Percentiles rank a stretch among this genome's conserved stretches.
These are phyloP conservation scores for Charanyca ferruginea DNA, from an alignment of 2,888 invertebrate species.

Conservation along the genomic window DNA sequence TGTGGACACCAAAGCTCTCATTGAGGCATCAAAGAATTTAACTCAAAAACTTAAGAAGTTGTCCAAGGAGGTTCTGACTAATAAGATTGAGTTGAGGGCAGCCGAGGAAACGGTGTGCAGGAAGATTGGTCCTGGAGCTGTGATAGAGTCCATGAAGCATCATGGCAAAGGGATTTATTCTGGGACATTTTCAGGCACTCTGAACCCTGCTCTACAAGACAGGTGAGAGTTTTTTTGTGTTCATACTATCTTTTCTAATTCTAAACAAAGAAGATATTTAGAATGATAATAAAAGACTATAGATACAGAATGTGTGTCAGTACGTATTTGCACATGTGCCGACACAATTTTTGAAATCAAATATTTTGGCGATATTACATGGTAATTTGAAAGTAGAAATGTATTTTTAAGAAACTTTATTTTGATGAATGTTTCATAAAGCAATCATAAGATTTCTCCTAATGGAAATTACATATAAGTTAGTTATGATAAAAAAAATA, in stretches of 20 bases:
- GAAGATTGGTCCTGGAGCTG: slow-evolving; percentile 92
- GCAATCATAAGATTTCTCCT: slow-evolving; percentile 41
- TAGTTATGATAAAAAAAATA: slow-evolving; percentile 29
- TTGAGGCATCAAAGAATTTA: slow-evolving; percentile 97
- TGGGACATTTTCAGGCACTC: slow-evolving; percentile 98
- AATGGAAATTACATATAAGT: slow-evolving; percentile 32
- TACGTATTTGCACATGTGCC: slow-evolving; percentile 54
- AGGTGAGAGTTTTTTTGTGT: slow-evolving; percentile 80
- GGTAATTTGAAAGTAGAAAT: slow-evolving; percentile 37
- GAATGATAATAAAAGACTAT: slow-evolving; percentile 36
- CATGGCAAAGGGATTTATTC: slow-evolving; percentile 98
- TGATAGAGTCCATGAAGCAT: slow-evolving; percentile 97
- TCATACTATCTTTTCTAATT: slow-evolving; percentile 17
- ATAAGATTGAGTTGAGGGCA: slow-evolving; percentile 89
- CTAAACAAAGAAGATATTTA: slow-evolving; percentile 41
- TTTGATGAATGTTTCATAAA: slow-evolving; percentile 37
- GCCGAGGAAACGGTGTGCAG: slow-evolving; percentile 88
- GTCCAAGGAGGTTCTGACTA: slow-evolving; percentile 96
- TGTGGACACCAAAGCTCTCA: slow-evolving; percentile 94
- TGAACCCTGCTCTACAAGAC: slow-evolving; percentile 98
- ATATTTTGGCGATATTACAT: slow-evolving; percentile 39
- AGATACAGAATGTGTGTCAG: slow-evolving; percentile 41
- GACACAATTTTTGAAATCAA: slow-evolving; percentile 53
- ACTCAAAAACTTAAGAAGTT: slow-evolving; percentile 97
- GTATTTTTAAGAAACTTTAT: slow-evolving; percentile 13